Base-by-base conservation (phyloP, 92 coral and sea anemone species). In the Chrysogorgia sp. region DNA sequence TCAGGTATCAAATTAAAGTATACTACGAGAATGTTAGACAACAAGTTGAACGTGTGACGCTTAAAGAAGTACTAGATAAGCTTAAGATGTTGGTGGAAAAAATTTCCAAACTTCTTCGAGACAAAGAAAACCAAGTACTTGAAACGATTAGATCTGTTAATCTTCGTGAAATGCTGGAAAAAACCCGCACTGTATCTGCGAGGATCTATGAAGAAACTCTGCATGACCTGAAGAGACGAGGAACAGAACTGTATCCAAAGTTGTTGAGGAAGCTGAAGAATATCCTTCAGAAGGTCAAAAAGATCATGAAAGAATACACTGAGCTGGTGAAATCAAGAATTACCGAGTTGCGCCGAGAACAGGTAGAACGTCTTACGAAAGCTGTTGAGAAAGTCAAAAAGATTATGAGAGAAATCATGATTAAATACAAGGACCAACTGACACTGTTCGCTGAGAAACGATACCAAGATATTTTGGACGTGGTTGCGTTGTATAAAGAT, bases 351-450 rank as follows among this genome's bases (percentile, higher is more conserved):
- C 52, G 66, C 15, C 62, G 34, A 13, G 13, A 56, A 9, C 45
- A 56, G 5, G 14, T 20, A 7, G 25, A 53, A 7, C 41, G 35
- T 55, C 66, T 93, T 37, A 74, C 89, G 22, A 88, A 86, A 15
- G 71, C 88, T 35, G 87, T 82, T 25, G 87, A 64, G 83, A 92
- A 92, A 63, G 74, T 87, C 32, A 84, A 91, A 25, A 49, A 53
- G 1, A 31, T 24, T 1, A 34, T 17, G 37, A 25, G n/a, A 26
- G 22, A 17, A 24, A 15, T 72, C 5, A 81, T 86, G 55, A 69
- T 4, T 33, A 59, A 56, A 23, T 72, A 72, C 53, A 53, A 34
- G 8, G 20, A 31, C 10, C 17, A 53, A 34, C 64, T 72, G 66
- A 56, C 41, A n/a, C 34, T 31, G 9, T 26, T 59, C 13, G 19